Conservation (phyloP, 2,888 invertebrate species). For the Pediacus dermestoides region DNA sequence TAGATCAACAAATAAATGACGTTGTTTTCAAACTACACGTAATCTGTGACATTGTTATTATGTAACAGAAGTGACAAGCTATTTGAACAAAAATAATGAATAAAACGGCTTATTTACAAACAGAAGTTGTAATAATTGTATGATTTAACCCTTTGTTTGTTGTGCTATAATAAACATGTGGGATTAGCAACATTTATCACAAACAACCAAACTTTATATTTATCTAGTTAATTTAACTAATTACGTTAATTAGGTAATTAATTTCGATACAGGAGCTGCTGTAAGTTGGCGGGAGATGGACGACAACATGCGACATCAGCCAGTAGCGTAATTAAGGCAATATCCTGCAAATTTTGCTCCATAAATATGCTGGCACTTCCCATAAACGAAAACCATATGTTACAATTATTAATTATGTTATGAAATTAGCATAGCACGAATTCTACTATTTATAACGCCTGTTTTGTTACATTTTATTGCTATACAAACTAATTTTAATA, state of each 20-base stretch:
- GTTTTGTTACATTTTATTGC: slow-evolving; percentile 26
- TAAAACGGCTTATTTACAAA: too few relatives aligned
- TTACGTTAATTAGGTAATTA: slow-evolving; percentile 48
- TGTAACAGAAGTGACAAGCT: too few relatives aligned
- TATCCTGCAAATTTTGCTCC: slow-evolving; percentile 29
- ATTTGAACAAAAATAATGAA: too few relatives aligned
- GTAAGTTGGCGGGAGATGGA: slow-evolving; percentile 27
- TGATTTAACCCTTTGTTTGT: too few relatives aligned
- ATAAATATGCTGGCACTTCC: slow-evolving; percentile 34
- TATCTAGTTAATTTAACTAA: slow-evolving; percentile 46
- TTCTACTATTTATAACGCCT: slow-evolving; percentile 27
- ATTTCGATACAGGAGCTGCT: slow-evolving; percentile 41
- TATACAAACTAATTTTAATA: slow-evolving; percentile 27
- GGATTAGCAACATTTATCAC: too few relatives aligned
- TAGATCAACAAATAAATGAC: too few relatives aligned
- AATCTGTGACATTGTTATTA: too few relatives aligned
- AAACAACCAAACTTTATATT: too few relatives aligned
- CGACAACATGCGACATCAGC: slow-evolving; percentile 27
- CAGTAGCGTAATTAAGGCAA: slow-evolving; percentile 39
- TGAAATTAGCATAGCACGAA: slow-evolving; percentile 29
- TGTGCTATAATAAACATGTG: too few relatives aligned
- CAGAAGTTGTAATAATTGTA: too few relatives aligned
- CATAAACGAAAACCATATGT: slow-evolving; percentile 39
- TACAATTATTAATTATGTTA: slow-evolving; percentile 35
- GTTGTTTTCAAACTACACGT: too few relatives aligned